Conservation (phyloP, 1,140 invertebrate species). For the Diorhabda carinulata region DNA sequence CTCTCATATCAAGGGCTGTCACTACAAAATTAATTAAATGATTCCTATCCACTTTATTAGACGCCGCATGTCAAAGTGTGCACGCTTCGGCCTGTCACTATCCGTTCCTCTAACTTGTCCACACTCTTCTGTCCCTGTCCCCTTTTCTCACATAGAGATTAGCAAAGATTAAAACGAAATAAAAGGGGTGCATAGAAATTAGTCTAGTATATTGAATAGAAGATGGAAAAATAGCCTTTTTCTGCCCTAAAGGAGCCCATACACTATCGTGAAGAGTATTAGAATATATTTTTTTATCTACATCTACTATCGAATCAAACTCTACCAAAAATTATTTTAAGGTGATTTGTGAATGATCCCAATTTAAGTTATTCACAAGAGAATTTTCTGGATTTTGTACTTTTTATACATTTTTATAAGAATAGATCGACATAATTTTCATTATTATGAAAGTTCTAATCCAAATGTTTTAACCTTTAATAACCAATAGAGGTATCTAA, state of each 20-base stretch:
- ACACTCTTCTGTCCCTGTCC: constrained; percentile 3
- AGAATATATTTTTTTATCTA: no score
- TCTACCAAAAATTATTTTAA: no score
- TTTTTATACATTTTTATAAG: no score
- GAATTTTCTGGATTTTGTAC: no score
- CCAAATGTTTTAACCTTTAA: no score
- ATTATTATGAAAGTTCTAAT: no score
- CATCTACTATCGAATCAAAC: no score
- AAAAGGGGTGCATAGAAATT: constrained; percentile 36
- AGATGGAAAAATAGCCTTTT: constrained; percentile 25
- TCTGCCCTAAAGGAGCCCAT: constrained; percentile 13
- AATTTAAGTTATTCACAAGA: no score
- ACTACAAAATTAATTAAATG: neutral
- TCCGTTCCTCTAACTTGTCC: neutral
- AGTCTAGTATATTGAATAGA: constrained; percentile 26
- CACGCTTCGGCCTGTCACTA: neutral
- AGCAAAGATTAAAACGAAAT: constrained; percentile 35
- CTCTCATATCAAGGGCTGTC: neutral
- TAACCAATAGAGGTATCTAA: no score
- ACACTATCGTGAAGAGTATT: constrained; percentile 4
- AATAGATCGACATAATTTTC: no score
- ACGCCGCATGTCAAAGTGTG: neutral
- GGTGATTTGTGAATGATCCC: no score
- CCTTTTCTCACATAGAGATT: constrained; percentile 31
- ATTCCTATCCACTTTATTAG: constrained; percentile 2